phyloP scores from a whole-genome alignment of 2,888 invertebrate species.

The Apotomis betuletana region DNA sequence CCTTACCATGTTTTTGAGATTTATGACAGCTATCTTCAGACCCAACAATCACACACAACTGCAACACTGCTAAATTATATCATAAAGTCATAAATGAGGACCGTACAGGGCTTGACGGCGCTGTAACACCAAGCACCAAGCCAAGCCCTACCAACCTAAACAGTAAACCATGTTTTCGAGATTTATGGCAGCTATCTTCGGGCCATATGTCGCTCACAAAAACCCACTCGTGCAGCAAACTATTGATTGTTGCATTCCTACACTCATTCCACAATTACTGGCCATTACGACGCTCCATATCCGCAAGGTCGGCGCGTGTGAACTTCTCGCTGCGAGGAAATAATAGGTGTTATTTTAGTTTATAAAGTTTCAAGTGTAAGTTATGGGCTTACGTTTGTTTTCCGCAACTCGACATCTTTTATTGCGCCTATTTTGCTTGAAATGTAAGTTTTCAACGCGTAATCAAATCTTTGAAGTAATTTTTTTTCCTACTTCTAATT shows the following conservation, averaged over 20 bases:
- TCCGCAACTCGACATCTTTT: too few relatives aligned
- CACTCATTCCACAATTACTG: conserved; percentile 73
- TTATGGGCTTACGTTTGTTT: too few relatives aligned
- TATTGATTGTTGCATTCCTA: conserved; percentile 73
- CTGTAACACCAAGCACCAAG: background rate
- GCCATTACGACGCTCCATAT: conserved; percentile 74
- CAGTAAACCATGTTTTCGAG: background rate
- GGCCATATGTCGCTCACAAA: conserved; percentile 19
- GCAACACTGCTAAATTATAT: too few relatives aligned
- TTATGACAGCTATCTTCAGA: conserved; percentile 11
- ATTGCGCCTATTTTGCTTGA: too few relatives aligned
- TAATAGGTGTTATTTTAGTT: conserved; percentile 14
- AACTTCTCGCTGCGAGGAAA: conserved; percentile 45
- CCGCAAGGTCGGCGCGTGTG: conserved; percentile 75
- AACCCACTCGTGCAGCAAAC: conserved; percentile 46
- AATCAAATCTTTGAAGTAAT: too few relatives aligned
- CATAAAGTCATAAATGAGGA: too few relatives aligned
- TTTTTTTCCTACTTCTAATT: too few relatives aligned
- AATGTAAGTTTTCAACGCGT: too few relatives aligned
- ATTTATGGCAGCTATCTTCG: conserved; percentile 20
- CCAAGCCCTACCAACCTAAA: background rate
- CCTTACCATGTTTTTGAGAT: background rate
- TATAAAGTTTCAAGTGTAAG: too few relatives aligned
- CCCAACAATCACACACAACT: too few relatives aligned
- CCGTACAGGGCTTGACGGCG: too few relatives aligned